Evolutionary conservation across 2,113 vertebrate species (phyloP).

Genomic region (Zapornia atra): DNA sequence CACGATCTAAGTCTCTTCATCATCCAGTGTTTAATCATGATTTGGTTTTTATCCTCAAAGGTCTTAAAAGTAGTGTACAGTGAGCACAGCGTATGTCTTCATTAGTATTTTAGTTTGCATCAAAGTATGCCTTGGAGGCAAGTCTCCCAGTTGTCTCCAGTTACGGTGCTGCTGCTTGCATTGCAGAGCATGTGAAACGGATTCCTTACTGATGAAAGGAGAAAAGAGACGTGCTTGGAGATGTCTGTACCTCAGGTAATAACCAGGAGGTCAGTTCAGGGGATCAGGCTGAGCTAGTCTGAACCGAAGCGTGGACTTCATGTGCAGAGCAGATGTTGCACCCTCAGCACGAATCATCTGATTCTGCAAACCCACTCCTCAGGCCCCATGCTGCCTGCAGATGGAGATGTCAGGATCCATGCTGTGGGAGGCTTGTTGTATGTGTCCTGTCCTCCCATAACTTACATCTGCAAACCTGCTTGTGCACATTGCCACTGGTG

Average conservation of each 20-base stretch:
- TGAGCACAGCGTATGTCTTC: background rate
- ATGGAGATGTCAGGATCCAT: background rate
- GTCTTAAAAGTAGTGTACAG: background rate
- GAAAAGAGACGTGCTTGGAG: background rate
- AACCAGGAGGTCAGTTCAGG: background rate
- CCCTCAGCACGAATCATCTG: background rate
- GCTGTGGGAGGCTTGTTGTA: background rate
- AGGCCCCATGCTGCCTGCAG: background rate
- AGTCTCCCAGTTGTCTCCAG: background rate
- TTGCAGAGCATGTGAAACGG: background rate
- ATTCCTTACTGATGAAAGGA: background rate
- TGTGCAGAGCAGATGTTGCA: background rate
- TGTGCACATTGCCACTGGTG: background rate
- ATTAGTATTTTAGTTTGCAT: background rate
- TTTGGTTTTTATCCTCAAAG: background rate
- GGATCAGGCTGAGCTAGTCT: background rate
- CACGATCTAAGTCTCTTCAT: background rate
- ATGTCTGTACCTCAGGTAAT: background rate
- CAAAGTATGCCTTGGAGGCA: background rate
- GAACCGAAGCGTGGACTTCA: background rate
- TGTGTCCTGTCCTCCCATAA: background rate
- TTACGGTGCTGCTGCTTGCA: rapidly evolving
- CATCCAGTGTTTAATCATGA: background rate
- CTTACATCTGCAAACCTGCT: background rate
- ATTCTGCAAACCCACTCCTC: background rate